Base-by-base conservation (phyloP, 2,113 vertebrate genomes). In the Stigmatopora nigra region DNA sequence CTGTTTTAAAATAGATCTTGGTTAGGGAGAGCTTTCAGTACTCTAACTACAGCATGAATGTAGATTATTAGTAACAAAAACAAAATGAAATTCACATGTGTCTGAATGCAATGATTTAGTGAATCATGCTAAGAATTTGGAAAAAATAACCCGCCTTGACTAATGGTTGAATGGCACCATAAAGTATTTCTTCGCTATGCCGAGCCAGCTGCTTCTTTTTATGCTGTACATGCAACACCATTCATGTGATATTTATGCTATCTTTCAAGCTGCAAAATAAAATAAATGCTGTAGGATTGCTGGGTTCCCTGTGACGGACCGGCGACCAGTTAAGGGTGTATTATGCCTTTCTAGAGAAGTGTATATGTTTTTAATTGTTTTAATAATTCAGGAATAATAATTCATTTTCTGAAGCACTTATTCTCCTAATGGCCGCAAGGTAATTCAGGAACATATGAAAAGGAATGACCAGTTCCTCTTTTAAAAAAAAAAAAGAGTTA, bases 1-100 rank as follows among this genome's bases (percentile, higher is more conserved):
- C 96, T 97, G 58, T 31, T 22, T 49, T 16, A 13, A 51, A n/a
- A 63, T 17, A 60, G 1, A 59, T 46, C 1, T 12, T 4, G 41
- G 4, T 20, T 44, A 49, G 7, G 48, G 46, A 14, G 14, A 58
- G 36, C 31, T 10, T 38, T 31, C 14, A 14, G 35, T 36, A 16
- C 7, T 25, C 20, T 13, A 1, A 22, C 11, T 25, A 22, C 8
- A 14, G 3, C 13, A 55, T 13, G 20, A 31, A 56, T 48, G 46
- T 16, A 48, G 5, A 48, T 3, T 41, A 41, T 41, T 41, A 41
- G 6, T 41, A 1, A 10, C 38, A 41, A 41, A 41, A 41, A 31
- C 25, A 31, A 41, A 41, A 6, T 41, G 6, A 10, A 41, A 41
- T 6, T 41, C 38, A 41, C 9, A 7, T 41, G 38, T 41, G 38